Evolutionary conservation across 2,888 invertebrate genomes (phyloP), one percentile per base, ranked within the genome.

Genomic region (Sinodicranocentrus sp.): DNA sequence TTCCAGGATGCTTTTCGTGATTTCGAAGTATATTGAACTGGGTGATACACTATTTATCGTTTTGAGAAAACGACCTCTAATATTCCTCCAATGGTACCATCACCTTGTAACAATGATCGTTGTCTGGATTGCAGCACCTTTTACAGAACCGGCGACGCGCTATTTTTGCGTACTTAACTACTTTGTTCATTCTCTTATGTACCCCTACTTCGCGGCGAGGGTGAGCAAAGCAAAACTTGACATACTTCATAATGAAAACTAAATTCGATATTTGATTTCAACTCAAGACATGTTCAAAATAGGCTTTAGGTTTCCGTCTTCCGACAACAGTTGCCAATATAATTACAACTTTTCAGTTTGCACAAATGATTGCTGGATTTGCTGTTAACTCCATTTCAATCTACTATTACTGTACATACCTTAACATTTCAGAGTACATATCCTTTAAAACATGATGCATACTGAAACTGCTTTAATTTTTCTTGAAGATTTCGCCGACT

Each of bases 101-200:
- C 98, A 98, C 92, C 96, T 97, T 90, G 97, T 97, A 43, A 97
- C 97, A 73, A 93, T 98, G 87, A 93, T 97, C 72, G 97, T 97
- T 92, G 95, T 96, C 23, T 98, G 97, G 97, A 97, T 52, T 21
- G 10, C 95, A n/a, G 96, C 96, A 91, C 95, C 95, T 68, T 96
- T 96, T 91, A 96, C 95, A 91, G 96, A 96, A 73, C 94, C 96
- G 5, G 95, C 96, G 63, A 96, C 96, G 70, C 93, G 97, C 88
- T 97, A 97, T 97, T 97, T 96, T 91, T 95, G 97, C 90, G 95
- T 96, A 79, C 97, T 97, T 96, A 97, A 97, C 92, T 97, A 96
- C 90, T 95, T 95, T 90, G 97, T 97, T 72, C 96, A 97, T 91
- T 71, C 77, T 2, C 26, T 83, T 0, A 84, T 84, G 84, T 84